Conservation (phyloP, 2,113 vertebrate genomes). For the Grammomys dolichurus region DNA sequence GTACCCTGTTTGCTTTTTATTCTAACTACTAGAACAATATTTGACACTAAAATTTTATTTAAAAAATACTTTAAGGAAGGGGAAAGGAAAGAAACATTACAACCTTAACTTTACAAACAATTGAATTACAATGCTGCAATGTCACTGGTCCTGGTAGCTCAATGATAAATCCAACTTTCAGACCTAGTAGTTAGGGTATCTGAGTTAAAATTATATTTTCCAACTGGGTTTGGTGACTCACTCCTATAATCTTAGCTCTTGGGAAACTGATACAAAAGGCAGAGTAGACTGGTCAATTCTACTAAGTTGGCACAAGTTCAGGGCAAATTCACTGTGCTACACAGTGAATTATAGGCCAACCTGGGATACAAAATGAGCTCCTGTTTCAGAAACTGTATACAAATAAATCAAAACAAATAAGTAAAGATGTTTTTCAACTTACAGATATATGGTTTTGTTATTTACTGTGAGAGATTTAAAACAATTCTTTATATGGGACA, state of each 20-base stretch:
- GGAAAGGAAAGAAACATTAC: neutral
- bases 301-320: neutral
- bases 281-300: too few species aligned
- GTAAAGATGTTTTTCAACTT: neutral
- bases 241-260: neutral
- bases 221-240: neutral
- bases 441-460: constrained; percentile 5
- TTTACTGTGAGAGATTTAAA: constrained; percentile 20
- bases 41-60: constrained; percentile 1
- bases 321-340: neutral
- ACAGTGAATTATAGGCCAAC: neutral
- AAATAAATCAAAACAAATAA: neutral
- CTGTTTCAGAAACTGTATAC: neutral
- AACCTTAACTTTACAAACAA: neutral
- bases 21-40: neutral
- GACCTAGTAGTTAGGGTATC: neutral
- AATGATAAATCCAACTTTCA: constrained; percentile 36
- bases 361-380: neutral
- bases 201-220: constrained; percentile 20
- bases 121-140: constrained; percentile 24
- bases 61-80: neutral
- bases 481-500: neutral
- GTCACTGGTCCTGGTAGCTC: neutral
- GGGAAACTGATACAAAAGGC: neutral
- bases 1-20: neutral